Evolutionary conservation across 2,113 vertebrate species (phyloP).

Genomic region (Equus przewalskii): DNA sequence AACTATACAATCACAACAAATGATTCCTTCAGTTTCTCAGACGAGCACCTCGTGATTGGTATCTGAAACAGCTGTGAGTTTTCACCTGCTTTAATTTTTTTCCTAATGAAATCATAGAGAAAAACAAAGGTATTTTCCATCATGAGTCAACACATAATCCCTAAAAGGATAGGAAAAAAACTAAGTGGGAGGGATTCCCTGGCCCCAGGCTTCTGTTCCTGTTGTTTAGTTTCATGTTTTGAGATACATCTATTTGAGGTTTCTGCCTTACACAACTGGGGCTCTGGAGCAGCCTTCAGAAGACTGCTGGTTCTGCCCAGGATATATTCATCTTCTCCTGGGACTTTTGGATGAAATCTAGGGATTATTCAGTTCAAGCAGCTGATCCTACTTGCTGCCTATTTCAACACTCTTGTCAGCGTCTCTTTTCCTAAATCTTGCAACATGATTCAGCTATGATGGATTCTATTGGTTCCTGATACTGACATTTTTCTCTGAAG

Average conservation of each 20-base stretch:
- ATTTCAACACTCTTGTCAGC: not conserved
- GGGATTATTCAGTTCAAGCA: not conserved
- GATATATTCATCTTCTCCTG: no score
- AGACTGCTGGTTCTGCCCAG: not conserved
- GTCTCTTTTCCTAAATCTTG: not conserved
- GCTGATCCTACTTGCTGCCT: not conserved
- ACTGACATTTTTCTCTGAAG: not conserved
- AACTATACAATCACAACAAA: not conserved
- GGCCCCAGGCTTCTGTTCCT: not conserved
- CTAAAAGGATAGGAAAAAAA: not conserved
- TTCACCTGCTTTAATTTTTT: not conserved
- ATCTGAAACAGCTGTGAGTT: not conserved
- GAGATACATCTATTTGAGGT: not conserved
- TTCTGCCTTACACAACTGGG: not conserved
- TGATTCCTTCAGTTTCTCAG: not conserved
- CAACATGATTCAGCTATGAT: not conserved
- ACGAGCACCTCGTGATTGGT: not conserved
- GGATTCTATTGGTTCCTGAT: conserved; percentile 31
- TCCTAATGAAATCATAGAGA: not conserved
- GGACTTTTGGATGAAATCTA: not conserved
- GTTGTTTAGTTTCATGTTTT: not conserved
- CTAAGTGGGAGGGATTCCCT: not conserved
- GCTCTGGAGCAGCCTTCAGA: not conserved
- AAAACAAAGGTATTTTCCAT: not conserved
- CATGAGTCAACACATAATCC: not conserved